These are phyloP conservation scores for Scolopax mira DNA, from an alignment of 2,113 vertebrate species.

Conservation along the genomic window DNA sequence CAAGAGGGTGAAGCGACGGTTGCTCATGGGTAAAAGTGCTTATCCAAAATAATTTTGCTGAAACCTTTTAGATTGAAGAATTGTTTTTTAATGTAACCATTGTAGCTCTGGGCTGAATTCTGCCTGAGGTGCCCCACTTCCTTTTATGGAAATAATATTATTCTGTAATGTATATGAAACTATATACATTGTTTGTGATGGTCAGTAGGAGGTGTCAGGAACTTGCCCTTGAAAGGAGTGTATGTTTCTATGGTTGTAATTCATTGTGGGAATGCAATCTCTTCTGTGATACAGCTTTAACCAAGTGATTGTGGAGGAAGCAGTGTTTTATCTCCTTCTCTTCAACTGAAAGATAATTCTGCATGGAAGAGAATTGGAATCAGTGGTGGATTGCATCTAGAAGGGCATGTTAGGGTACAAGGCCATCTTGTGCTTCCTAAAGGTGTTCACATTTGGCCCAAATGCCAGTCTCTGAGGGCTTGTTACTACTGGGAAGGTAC, in stretches of 20 bases:
- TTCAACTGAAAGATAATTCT: neutral
- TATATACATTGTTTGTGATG: neutral
- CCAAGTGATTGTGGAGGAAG: neutral
- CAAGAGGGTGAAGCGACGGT: conserved; percentile 92
- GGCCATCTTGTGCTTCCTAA: neutral
- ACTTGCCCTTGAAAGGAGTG: neutral
- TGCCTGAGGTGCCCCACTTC: neutral
- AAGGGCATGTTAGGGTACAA: neutral
- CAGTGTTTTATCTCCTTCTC: neutral
- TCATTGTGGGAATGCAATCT: neutral
- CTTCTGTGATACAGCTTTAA: neutral
- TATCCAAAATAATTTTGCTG: neutral
- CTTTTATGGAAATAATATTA: neutral
- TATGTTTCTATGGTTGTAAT: neutral
- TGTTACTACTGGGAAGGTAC: neutral
- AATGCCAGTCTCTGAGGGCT: neutral
- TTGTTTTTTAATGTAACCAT: neutral
- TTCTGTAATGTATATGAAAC: neutral
- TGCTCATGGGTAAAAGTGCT: conserved; percentile 91
- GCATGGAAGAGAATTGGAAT: neutral
- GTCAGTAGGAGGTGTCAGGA: neutral
- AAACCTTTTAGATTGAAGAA: neutral
- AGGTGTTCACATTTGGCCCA: neutral
- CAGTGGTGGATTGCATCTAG: neutral
- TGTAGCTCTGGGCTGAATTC: neutral